Base-by-base conservation (phyloP, 2,888 invertebrate species). In the Heliconius erato region DNA sequence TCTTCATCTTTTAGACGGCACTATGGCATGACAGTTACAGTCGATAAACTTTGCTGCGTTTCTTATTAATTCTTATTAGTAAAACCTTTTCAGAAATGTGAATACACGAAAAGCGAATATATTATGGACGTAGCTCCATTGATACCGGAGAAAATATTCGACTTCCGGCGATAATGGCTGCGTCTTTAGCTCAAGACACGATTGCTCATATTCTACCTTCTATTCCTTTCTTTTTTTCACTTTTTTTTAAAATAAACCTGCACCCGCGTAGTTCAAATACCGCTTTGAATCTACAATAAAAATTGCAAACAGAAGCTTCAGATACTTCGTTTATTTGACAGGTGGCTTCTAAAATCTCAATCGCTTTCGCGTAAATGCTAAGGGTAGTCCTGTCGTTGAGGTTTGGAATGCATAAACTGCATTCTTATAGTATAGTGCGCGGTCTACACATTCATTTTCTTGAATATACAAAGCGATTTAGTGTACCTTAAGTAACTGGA, bases 11-110 rank as follows among this genome's bases (percentile, higher is more conserved):
- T 95, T 96, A 96, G 96, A 95, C 91, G 96, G 96, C 96, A 95
- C 96, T 93, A 95, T 96, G 96, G 96, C 96, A 96, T 96, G 96
- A 94, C 92, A 94, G 93, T 95, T 95, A 95, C 95, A 95, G 94
- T 94, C 94, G 94, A 95, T 94, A 93, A 94, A 94, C 92, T 95
- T 95, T 92, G 95, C 95, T 96, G 95, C 94, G 95, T 95, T 95
- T 95, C 94, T 95, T 95, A 94, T 92, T 92, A 92, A 95, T 92
- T 93, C 94, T 94, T 94, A 92, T 93, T 96, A 95, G 95, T 92
- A 92, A 85, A 91, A 92, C 87, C 90, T 92, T 93, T 94, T 91
- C 94, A 94, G 92, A 91, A 91, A 93, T 95, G 95, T 95, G 95
- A 94, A 95, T 95, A 95, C 95, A 95, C 95, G 89, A 93, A 91